These are phyloP conservation scores for Siderastrea siderea DNA, from an alignment of 92 coral and sea anemone genomes.

Conservation along the genomic window DNA sequence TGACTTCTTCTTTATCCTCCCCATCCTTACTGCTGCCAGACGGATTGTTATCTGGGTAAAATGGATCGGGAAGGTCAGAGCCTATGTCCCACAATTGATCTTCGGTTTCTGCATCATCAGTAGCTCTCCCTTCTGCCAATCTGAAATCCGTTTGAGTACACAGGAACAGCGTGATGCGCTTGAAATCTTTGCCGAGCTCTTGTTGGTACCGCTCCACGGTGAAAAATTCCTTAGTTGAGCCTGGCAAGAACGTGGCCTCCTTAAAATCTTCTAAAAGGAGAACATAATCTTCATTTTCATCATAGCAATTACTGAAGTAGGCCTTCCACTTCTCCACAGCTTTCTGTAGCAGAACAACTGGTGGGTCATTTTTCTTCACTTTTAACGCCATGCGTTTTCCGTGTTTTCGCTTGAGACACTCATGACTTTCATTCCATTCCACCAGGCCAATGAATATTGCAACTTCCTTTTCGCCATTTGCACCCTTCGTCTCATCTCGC, in stretches of 20 bases:
- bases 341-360: constrained; percentile 36
- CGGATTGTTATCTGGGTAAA: background rate
- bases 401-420: constrained; percentile 42
- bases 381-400: constrained; percentile 67
- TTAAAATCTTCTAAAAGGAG: constrained; percentile 26
- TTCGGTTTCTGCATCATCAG: no score
- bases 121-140: no score
- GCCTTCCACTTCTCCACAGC: constrained; percentile 65
- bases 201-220: constrained; percentile 29
- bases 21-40: background rate
- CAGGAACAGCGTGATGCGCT: constrained; percentile 21
- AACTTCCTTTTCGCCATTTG: constrained; percentile 33
- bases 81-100: background rate
- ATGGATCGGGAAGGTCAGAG: background rate
- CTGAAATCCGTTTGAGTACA: no score
- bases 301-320: constrained; percentile 24
- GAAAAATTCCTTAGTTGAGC: constrained; percentile 17
- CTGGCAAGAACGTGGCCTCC: constrained; percentile 8
- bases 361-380: constrained; percentile 53
- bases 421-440: constrained; percentile 44
- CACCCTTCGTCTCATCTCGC: constrained; percentile 1
- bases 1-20: background rate
- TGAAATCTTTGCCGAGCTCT: constrained; percentile 35
- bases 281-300: constrained; percentile 9
- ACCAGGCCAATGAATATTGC: constrained; percentile 60